These are phyloP conservation scores for Nebria ingens DNA, from an alignment of 1,140 invertebrate species.

Conservation along the genomic window DNA sequence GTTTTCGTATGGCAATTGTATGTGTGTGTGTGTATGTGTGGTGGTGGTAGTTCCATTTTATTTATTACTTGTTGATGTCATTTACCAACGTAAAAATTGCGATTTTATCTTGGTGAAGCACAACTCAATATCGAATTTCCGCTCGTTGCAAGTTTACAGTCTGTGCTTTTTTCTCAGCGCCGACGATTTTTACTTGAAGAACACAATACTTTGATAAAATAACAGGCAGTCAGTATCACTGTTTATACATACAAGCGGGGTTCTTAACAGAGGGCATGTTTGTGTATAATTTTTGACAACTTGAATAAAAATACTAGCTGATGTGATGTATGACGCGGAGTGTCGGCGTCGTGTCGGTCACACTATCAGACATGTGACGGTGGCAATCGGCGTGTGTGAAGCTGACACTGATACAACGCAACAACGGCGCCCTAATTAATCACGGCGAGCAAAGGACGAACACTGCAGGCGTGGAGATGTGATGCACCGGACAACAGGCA, in stretches of 20 bases:
- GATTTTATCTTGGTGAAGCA: background rate
- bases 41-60: background rate
- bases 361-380: background rate
- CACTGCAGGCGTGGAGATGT: too few relatives aligned
- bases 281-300: background rate
- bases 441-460: too few relatives aligned
- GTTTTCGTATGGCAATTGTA: background rate
- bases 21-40: background rate
- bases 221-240: too few relatives aligned
- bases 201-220: too few relatives aligned
- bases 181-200: too few relatives aligned
- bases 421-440: background rate
- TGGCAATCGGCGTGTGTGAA: background rate
- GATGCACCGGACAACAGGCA: too few relatives aligned
- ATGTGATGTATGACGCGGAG: background rate
- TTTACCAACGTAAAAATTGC: background rate
- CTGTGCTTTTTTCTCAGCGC: too few relatives aligned
- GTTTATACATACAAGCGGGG: too few relatives aligned
- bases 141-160: too few relatives aligned
- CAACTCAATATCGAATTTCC: too few relatives aligned
- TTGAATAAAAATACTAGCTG: background rate
- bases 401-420: background rate
- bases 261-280: too few relatives aligned
- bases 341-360: background rate
- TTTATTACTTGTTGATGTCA: background rate